Evolutionary conservation across 2,113 vertebrate species (phyloP), one percentile per base, ranked within the genome.

Genomic region (Bubo scandiacus): DNA sequence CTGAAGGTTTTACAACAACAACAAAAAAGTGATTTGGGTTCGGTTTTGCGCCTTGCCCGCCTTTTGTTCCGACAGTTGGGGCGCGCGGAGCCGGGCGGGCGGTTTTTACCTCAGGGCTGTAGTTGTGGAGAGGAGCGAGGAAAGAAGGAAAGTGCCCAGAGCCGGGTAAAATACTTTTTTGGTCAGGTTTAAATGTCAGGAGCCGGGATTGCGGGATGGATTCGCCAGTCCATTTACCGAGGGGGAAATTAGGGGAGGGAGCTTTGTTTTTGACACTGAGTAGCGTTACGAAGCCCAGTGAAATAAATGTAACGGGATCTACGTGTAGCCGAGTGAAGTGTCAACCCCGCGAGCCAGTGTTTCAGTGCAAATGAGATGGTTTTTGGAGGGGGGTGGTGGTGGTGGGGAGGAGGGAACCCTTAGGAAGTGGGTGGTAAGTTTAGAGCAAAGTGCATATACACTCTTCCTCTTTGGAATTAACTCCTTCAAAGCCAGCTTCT

Each of bases 361-460:
- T 93, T 86, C 96, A 63, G 95, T 68, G 97, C 97, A 74, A 91
- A 77, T 6, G 92, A 94, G 93, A 92, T 81, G 97, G 49, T 59
- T 81, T 95, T 85, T 68, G 27, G 62, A 42, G 49, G 63, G 54
- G 62, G 95, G 74, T 68, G 86, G 88, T 18, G 85, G 88, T 18
- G 51, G 75, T 54, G 96, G 91, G 96, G 97, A 96, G 97, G 97
- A 97, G 94, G 97, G 95, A 95, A 94, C 93, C 94, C 94, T 97
- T 98, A 97, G 97, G 97, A 98, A 98, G 97, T 98, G 98, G 97
- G 97, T 98, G 98, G 98, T 98, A 98, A 98, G 98, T 98, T 98
- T 98, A 96, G 96, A 97, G 97, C 97, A 98, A 97, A 98, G 97
- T 97, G 97, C 97, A 93, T 94, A 94, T 92, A 94, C 95, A 95